phyloP scores from a whole-genome alignment of 2,113 vertebrate species.

The Aphyosemion australe region DNA sequence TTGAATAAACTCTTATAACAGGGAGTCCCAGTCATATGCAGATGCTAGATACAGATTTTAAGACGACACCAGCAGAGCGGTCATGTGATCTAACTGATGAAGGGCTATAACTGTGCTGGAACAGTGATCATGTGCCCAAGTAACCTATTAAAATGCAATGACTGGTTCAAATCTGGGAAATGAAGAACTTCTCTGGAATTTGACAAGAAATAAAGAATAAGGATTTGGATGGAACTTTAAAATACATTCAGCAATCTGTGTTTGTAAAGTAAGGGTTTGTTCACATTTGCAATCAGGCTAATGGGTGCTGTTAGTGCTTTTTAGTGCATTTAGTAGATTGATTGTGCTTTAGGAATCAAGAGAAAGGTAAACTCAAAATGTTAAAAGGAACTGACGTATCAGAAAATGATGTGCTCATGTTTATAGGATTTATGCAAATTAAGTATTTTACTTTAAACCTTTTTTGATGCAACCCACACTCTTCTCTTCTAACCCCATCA shows the following conservation, averaged over 20 bases:
- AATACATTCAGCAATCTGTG: no score
- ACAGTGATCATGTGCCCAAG: slow-evolving; percentile 11
- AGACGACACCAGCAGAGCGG: slow-evolving; percentile 6
- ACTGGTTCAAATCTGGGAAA: slow-evolving; percentile 19
- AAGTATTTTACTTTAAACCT: slow-evolving; percentile 4
- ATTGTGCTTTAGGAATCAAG: no score
- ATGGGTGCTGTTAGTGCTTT: no score
- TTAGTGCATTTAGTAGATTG: no score
- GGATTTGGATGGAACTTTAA: neutral
- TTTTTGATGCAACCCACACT: slow-evolving; percentile 12
- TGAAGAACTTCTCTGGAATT: slow-evolving; percentile 7
- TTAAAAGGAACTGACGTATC: no score
- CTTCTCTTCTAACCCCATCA: slow-evolving; percentile 11
- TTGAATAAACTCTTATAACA: neutral
- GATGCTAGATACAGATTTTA: neutral
- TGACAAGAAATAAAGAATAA: slow-evolving; percentile 15
- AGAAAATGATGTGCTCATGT: no score
- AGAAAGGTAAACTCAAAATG: no score
- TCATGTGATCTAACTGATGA: slow-evolving; percentile 41
- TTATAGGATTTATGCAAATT: slow-evolving; percentile 1
- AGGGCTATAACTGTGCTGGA: slow-evolving; percentile 36
- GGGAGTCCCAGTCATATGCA: neutral
- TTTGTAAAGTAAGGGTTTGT: neutral
- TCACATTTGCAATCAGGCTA: no score
- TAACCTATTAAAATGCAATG: slow-evolving; percentile 43